Conservation (phyloP, 2,113 vertebrate species). For the Onychostoma macrolepis region DNA sequence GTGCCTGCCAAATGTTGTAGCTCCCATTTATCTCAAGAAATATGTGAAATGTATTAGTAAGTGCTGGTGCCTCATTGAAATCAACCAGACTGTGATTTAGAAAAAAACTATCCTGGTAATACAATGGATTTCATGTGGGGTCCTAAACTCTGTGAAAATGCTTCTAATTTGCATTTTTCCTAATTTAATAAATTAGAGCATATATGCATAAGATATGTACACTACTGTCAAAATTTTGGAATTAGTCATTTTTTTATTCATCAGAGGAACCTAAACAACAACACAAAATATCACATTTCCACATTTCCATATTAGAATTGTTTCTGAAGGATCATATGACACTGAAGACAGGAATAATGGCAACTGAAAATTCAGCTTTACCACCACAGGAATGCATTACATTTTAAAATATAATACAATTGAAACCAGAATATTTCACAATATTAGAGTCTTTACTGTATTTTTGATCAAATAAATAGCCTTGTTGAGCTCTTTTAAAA, state of each 20-base stretch:
- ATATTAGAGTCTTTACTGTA: neutral
- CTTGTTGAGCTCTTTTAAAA: neutral
- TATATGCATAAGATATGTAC: neutral
- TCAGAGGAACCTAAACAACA: too few species aligned
- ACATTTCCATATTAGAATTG: neutral
- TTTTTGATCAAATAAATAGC: neutral
- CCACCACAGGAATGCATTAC: too few species aligned
- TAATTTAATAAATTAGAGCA: neutral
- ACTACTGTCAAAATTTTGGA: neutral
- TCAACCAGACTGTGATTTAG: neutral
- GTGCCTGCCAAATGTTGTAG: constrained; percentile 2
- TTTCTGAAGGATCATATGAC: neutral
- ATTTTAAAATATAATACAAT: neutral
- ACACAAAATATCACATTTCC: too few species aligned
- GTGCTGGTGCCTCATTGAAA: neutral
- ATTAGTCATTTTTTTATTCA: too few species aligned
- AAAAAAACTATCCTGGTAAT: neutral
- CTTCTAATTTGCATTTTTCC: too few species aligned
- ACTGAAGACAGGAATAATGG: neutral
- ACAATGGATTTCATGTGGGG: neutral
- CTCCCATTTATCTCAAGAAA: neutral
- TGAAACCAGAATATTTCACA: neutral
- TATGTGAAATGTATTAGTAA: neutral
- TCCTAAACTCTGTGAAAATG: neutral
- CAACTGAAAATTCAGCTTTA: too few species aligned